Conservation (phyloP, 2,113 vertebrate genomes). For the Hypanus sabinus region DNA sequence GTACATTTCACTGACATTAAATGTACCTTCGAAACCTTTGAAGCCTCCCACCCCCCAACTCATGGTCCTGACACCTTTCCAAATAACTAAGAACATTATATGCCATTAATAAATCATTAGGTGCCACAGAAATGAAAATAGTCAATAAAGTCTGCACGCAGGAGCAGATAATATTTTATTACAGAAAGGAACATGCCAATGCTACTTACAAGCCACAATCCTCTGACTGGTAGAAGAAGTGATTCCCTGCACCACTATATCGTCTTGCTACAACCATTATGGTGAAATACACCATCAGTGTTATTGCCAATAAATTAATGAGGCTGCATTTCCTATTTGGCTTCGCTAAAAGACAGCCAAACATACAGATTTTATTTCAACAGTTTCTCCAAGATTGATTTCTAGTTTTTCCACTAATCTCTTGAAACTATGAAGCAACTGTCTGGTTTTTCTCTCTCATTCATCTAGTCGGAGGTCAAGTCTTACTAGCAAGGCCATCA, state of each 20-base stretch:
- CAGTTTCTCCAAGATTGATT: not conserved
- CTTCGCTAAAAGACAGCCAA: not conserved
- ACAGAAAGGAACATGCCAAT: not conserved
- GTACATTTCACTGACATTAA: too few species aligned
- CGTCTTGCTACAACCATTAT: not conserved
- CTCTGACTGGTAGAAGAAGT: not conserved
- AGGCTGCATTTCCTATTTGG: not conserved
- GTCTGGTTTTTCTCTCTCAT: conserved; percentile 5
- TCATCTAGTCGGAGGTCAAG: conserved; percentile 3
- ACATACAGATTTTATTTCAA: conserved; percentile 15
- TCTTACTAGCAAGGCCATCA: conserved; percentile 25
- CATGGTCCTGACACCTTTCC: too few species aligned
- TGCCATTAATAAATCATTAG: not conserved
- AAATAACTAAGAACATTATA: not conserved
- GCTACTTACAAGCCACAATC: not conserved
- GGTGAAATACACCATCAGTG: not conserved
- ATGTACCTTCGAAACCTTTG: too few species aligned
- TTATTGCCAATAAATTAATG: conserved; percentile 15
- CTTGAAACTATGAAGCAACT: conserved; percentile 14
- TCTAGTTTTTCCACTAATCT: conserved; percentile 1
- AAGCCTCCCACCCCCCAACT: not conserved
- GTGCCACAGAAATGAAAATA: not conserved
- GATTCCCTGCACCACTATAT: not conserved
- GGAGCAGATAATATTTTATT: not conserved
- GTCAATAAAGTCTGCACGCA: not conserved